Conservation (phyloP, 2,888 invertebrate genomes). For the Nomada ferruginata region DNA sequence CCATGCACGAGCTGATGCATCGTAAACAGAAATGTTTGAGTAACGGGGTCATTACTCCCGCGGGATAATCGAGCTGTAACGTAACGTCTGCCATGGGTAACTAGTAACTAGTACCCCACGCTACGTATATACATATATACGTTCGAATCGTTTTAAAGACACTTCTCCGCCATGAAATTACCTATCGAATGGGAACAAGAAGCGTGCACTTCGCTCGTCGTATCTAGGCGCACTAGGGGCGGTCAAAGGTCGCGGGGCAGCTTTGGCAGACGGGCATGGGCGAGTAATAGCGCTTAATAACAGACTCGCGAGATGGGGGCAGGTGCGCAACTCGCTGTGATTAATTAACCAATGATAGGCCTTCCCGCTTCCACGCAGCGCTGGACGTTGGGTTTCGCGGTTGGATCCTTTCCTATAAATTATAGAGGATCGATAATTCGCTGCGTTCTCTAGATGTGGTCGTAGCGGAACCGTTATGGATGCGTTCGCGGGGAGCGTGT, state of each 20-base stretch:
- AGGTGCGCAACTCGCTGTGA: slow-evolving; percentile 73
- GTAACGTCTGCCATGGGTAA: slow-evolving; percentile 46
- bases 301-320: slow-evolving; percentile 68
- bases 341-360: slow-evolving; percentile 77
- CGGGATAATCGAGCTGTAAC: slow-evolving; percentile 65
- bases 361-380: slow-evolving; percentile 49
- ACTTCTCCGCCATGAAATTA: slow-evolving; percentile 28
- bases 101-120: not conserved
- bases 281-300: slow-evolving; percentile 77
- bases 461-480: slow-evolving; percentile 30
- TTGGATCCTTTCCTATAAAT: slow-evolving; percentile 21
- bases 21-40: slow-evolving; percentile 65
- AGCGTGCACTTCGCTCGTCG: not conserved
- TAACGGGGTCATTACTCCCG: slow-evolving; percentile 65
- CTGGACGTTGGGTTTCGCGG: slow-evolving; percentile 16
- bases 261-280: slow-evolving; percentile 55
- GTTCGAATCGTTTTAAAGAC: slow-evolving; percentile 3
- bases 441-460: not conserved
- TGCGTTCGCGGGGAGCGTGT: not conserved
- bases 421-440: not conserved
- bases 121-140: not conserved
- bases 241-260: slow-evolving; percentile 62
- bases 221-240: slow-evolving; percentile 36
- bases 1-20: slow-evolving; percentile 47
- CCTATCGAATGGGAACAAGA: not conserved